These are phyloP conservation scores for Sakesphorus luctuosus DNA, from an alignment of 2,113 vertebrate genomes.

Conservation along the genomic window DNA sequence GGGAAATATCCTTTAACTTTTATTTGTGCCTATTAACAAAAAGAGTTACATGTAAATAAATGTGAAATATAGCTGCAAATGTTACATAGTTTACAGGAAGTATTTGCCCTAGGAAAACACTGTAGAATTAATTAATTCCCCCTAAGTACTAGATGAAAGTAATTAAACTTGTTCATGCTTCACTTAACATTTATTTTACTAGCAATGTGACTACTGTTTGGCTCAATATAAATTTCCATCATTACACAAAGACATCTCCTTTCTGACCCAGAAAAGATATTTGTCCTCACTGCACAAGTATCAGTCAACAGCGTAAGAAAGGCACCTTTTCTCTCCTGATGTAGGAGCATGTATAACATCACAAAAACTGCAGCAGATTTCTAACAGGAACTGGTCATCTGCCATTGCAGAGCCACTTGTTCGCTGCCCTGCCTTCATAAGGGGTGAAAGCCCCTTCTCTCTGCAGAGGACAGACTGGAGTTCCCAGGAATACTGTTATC, in stretches of 20 bases:
- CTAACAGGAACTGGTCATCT: background rate
- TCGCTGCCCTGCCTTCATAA: background rate
- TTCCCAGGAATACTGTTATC: background rate
- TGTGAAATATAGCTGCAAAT: background rate
- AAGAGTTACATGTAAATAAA: background rate
- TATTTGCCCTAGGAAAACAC: slow-evolving; percentile 15
- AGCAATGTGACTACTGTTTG: background rate
- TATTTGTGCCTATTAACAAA: background rate
- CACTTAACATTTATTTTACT: slow-evolving; percentile 17
- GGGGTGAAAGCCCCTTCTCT: background rate
- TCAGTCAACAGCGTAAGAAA: background rate
- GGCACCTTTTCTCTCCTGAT: background rate
- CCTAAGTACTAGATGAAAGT: background rate
- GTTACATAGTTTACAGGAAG: background rate
- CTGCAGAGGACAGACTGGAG: background rate
- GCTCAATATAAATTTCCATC: slow-evolving; percentile 40
- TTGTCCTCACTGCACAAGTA: background rate
- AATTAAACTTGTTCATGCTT: slow-evolving; percentile 38
- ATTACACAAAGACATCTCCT: background rate
- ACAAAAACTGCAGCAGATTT: background rate
- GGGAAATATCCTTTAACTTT: background rate
- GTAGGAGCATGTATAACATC: background rate
- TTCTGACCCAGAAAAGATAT: background rate
- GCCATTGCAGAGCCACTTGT: background rate
- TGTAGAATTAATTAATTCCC: background rate